Conservation (phyloP, 2,113 vertebrate species). For the Tauraco erythrolophus region DNA sequence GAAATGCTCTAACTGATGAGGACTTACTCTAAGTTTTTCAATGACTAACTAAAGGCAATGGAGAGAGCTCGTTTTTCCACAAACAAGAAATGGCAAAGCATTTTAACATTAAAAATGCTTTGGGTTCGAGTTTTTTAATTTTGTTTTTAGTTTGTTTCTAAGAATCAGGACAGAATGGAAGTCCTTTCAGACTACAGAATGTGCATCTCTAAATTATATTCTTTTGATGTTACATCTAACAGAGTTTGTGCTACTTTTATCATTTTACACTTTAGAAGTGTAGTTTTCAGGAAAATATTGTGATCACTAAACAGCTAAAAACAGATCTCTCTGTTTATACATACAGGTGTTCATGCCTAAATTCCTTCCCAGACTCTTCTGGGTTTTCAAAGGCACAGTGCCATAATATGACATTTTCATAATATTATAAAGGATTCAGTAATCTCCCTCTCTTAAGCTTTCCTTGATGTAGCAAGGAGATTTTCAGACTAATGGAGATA, state of each 20-base stretch:
- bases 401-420: not conserved
- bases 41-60: not conserved
- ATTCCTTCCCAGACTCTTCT: not conserved
- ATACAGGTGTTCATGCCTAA: not conserved
- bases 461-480: not conserved
- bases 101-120: not conserved
- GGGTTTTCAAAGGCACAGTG: not conserved
- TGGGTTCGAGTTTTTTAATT: rapidly evolving
- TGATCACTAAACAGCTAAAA: not conserved
- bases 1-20: not conserved
- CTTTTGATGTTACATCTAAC: not conserved
- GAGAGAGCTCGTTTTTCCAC: not conserved
- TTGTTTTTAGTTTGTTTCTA: not conserved
- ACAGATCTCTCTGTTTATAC: not conserved
- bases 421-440: not conserved
- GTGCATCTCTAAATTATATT: not conserved
- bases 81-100: not conserved
- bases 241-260: not conserved
- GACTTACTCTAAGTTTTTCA: not conserved
- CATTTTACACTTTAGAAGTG: not conserved
- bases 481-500: not conserved
- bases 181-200: not conserved
- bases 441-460: not conserved
- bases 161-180: not conserved
- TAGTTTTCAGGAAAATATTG: not conserved